Evolutionary conservation across 2,888 invertebrate species (phyloP).

Genomic region (Notodonta dromedarius): DNA sequence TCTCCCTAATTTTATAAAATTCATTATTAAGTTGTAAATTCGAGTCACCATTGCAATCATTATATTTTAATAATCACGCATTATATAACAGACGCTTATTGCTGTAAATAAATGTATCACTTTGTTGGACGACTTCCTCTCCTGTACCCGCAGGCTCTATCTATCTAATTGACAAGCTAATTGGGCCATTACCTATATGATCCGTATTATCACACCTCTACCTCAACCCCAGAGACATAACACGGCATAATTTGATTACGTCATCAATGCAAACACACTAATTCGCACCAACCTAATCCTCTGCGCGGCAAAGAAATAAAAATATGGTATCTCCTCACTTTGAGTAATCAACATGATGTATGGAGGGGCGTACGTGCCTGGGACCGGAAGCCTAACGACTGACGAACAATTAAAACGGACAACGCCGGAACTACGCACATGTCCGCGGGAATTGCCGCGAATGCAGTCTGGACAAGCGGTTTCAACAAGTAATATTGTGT

Average conservation of each 20-base stretch:
- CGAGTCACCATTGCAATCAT: too few relatives aligned
- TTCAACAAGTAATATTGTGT: conserved; percentile 19
- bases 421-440: conserved; percentile 20
- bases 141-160: too few relatives aligned
- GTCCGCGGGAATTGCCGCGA: conserved; percentile 27
- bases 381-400: conserved; percentile 53
- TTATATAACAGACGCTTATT: not conserved
- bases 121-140: too few relatives aligned
- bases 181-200: not conserved
- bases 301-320: conserved; percentile 46
- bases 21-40: too few relatives aligned
- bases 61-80: too few relatives aligned
- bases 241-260: conserved; percentile 1
- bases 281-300: conserved; percentile 40
- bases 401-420: conserved; percentile 66
- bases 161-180: not conserved
- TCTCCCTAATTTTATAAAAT: too few relatives aligned
- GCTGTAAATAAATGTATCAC: too few relatives aligned
- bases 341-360: conserved; percentile 68
- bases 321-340: conserved; percentile 61
- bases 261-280: conserved; percentile 14
- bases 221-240: not conserved
- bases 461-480: conserved; percentile 35
- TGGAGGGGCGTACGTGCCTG: conserved; percentile 54
- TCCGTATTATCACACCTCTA: not conserved